Percentiles rank a stretch among this genome's conserved stretches.
Evolutionary conservation across 2,888 invertebrate species (phyloP).

Genomic region (Leptinotarsa rubiginosa): DNA sequence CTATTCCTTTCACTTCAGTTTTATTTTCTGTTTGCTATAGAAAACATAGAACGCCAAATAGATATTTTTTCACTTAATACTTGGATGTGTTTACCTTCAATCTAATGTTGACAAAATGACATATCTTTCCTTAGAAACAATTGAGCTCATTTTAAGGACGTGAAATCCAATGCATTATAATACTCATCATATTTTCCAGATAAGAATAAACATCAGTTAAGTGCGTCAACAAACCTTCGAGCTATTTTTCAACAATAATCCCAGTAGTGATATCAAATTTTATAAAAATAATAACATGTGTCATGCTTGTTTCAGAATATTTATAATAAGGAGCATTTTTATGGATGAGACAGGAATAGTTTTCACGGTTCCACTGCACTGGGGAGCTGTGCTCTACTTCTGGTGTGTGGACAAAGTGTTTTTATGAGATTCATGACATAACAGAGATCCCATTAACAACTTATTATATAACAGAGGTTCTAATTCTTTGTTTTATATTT

Average conservation of each 20-base stretch:
- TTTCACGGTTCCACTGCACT: too few species aligned
- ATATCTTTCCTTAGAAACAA: not conserved
- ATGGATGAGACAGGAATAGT: too few species aligned
- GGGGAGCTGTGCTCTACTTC: too few species aligned
- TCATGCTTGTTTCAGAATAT: not conserved
- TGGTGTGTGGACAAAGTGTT: too few species aligned
- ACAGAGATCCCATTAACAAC: too few species aligned
- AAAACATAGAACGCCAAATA: too few species aligned
- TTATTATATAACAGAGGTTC: too few species aligned
- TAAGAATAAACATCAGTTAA: not conserved
- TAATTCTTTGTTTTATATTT: too few species aligned
- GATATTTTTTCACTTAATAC: too few species aligned
- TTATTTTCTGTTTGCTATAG: not conserved
- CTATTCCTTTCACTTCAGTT: not conserved
- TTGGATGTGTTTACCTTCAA: too few species aligned
- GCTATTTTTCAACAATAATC: not conserved
- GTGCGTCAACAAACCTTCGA: conserved; percentile 14
- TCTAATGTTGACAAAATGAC: not conserved
- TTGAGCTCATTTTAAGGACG: not conserved
- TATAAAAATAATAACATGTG: not conserved
- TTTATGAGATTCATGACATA: too few species aligned
- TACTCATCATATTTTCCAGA: not conserved
- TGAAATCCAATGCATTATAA: not conserved
- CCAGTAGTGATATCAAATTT: not conserved
- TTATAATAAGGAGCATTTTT: not conserved